These are phyloP conservation scores for Unio delphinus DNA, from an alignment of 2,888 invertebrate genomes.

Conservation along the genomic window DNA sequence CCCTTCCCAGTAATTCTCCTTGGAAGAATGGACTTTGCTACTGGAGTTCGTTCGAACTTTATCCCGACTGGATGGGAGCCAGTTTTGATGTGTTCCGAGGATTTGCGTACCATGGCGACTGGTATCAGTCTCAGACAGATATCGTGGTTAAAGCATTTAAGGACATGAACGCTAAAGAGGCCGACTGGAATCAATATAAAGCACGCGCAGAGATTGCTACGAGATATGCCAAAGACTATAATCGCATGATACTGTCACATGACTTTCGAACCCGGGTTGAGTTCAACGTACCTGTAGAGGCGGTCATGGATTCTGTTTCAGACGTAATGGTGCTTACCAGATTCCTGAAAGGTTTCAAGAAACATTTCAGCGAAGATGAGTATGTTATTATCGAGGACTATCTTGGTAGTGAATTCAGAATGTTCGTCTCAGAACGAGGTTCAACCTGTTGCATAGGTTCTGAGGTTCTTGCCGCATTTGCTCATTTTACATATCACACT, in stretches of 20 bases:
- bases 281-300: conserved; percentile 20
- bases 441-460: conserved; percentile 9
- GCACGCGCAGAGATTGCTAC: conserved; percentile 9
- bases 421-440: conserved; percentile 18
- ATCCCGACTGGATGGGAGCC: conserved; percentile 30
- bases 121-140: conserved; percentile 21
- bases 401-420: conserved; percentile 26
- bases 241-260: conserved; percentile 8
- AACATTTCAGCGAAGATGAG: conserved; percentile 27
- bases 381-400: conserved; percentile 30
- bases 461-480: conserved; percentile 21
- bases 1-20: conserved; percentile 13
- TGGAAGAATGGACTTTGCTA: conserved; percentile 29
- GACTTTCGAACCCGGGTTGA: conserved; percentile 7
- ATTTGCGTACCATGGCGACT: conserved; percentile 20
- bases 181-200: conserved; percentile 19
- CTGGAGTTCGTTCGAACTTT: conserved; percentile 35
- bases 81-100: conserved; percentile 17
- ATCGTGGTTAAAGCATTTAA: conserved; percentile 30
- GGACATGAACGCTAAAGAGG: conserved; percentile 7
- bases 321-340: conserved; percentile 28
- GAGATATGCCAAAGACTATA: conserved; percentile 15
- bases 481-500: conserved; percentile 22
- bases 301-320: conserved; percentile 31
- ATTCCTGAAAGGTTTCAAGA: conserved; percentile 24